A percentile compares a stretch with the other conserved stretches of the same genome.
phyloP scores from a whole-genome alignment of 2,888 invertebrate species.

The Orthosia gothica region DNA sequence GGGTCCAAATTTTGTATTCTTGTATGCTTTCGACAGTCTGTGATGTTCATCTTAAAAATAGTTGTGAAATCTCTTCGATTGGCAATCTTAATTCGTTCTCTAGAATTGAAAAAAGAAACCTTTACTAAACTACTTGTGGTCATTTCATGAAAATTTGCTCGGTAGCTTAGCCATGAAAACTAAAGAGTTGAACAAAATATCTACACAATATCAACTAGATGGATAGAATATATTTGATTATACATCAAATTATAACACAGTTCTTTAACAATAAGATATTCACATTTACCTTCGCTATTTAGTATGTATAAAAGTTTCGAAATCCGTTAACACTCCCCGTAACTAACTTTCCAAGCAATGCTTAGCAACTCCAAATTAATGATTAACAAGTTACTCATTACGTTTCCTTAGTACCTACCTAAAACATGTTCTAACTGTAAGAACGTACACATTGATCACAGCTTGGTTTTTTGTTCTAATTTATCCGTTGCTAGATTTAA shows the following conservation, averaged over 20 bases:
- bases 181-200: too few relatives aligned
- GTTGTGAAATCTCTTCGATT: not conserved
- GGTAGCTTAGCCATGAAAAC: too few relatives aligned
- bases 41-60: not conserved
- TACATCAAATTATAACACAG: too few relatives aligned
- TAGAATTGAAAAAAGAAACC: not conserved
- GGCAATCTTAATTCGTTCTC: not conserved
- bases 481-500: too few relatives aligned
- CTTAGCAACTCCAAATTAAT: not conserved
- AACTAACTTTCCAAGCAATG: not conserved
- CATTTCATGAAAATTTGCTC: not conserved
- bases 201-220: too few relatives aligned
- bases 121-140: not conserved
- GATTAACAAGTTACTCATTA: not conserved
- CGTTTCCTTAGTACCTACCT: not conserved
- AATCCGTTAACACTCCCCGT: not conserved
- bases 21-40: not conserved
- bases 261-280: too few relatives aligned
- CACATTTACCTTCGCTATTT: not conserved
- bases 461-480: too few relatives aligned
- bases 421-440: too few relatives aligned
- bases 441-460: too few relatives aligned
- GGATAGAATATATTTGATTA: too few relatives aligned
- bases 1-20: slow-evolving; percentile 21
- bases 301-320: not conserved